Conservation (phyloP, 1,140 invertebrate species). For the Cryptotermes secundus region DNA sequence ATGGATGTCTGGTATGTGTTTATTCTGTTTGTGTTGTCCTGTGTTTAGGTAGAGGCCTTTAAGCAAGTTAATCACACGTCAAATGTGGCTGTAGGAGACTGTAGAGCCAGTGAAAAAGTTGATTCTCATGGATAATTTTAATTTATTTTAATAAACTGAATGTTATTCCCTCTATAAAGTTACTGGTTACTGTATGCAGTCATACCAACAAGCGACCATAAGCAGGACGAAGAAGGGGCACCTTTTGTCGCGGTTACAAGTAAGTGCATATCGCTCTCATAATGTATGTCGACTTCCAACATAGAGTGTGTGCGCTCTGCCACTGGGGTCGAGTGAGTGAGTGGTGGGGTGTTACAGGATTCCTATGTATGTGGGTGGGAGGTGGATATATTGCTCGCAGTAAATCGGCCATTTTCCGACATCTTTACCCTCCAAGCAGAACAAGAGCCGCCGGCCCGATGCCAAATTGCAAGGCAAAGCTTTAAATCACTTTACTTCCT, state of each 20-base stretch:
- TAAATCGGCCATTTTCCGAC: slow-evolving; percentile 4
- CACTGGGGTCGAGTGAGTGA: background rate
- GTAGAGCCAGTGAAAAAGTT: too few species aligned
- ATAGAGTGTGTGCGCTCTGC: background rate
- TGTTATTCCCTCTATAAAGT: too few species aligned
- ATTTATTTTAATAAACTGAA: too few species aligned
- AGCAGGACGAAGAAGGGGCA: too few species aligned
- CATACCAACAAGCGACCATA: too few species aligned
- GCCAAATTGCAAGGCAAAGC: background rate
- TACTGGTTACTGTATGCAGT: too few species aligned
- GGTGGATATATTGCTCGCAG: background rate
- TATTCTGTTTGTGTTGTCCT: too few species aligned
- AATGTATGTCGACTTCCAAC: background rate
- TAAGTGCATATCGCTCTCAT: background rate
- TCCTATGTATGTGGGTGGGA: background rate
- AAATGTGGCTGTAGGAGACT: too few species aligned
- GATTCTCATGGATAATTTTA: too few species aligned
- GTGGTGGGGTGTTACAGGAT: background rate
- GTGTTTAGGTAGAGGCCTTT: too few species aligned
- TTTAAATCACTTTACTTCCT: slow-evolving; percentile 3
- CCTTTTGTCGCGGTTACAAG: background rate
- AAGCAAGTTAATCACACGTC: too few species aligned
- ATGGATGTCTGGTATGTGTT: too few species aligned
- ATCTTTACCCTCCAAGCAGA: background rate
- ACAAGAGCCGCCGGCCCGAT: background rate